Conservation (phyloP, 2,113 vertebrate genomes). For the Lepus europaeus region DNA sequence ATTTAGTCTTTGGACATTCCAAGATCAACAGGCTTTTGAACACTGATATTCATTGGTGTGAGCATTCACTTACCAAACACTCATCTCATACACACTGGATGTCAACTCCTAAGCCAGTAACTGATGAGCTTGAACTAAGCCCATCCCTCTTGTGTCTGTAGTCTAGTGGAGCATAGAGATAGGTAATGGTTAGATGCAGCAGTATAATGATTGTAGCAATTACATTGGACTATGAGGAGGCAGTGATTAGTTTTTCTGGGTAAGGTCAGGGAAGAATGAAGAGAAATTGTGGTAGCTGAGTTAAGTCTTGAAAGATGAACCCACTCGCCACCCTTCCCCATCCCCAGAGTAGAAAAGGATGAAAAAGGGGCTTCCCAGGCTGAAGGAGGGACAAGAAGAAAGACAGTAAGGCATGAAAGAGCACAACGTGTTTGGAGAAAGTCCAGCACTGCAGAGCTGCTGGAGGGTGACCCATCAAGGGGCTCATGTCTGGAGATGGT, state of each 20-base stretch:
- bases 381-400: neutral
- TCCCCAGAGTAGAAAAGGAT: neutral
- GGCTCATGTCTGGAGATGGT: neutral
- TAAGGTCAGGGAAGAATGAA: neutral
- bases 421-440: neutral
- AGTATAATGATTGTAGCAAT: neutral
- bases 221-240: neutral
- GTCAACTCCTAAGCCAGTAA: neutral
- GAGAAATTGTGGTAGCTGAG: neutral
- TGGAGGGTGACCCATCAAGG: neutral
- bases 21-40: neutral
- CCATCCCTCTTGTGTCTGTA: neutral
- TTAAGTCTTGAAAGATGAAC: neutral
- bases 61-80: neutral
- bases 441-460: fast-evolving
- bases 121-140: neutral
- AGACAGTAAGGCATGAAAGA: too few relatives aligned
- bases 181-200: neutral
- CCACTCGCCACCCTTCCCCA: neutral
- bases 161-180: neutral
- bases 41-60: neutral
- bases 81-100: neutral
- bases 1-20: neutral
- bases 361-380: neutral
- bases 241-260: neutral